These are phyloP conservation scores for Chrysemys picta DNA, from an alignment of 2,113 vertebrate genomes.

Conservation along the genomic window DNA sequence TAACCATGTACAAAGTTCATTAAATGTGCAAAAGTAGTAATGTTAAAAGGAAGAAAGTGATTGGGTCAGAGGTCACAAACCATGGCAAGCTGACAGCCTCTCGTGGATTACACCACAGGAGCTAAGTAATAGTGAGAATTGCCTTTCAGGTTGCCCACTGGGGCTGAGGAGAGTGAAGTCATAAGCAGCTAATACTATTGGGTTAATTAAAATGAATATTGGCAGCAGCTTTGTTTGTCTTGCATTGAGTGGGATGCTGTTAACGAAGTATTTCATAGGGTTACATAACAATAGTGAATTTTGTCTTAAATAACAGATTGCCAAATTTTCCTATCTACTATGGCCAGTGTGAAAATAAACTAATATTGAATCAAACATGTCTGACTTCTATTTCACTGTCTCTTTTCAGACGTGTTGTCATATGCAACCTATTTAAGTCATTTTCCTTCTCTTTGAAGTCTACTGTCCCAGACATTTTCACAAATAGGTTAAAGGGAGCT, in stretches of 20 bases:
- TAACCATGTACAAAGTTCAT: conserved; percentile 81
- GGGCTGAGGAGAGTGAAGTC: conserved; percentile 62
- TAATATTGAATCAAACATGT: conserved; percentile 37
- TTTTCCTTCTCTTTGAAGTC: conserved; percentile 18
- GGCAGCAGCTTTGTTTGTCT: conserved; percentile 74
- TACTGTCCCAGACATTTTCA: background rate
- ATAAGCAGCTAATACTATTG: conserved; percentile 76
- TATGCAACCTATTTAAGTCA: background rate
- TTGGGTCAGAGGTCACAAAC: conserved; percentile 76
- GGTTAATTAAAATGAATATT: conserved; percentile 82
- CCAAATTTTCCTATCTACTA: conserved; percentile 30
- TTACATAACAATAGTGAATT: conserved; percentile 62
- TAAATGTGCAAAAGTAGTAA: conserved; percentile 79
- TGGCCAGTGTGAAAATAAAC: conserved; percentile 25
- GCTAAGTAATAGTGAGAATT: conserved; percentile 78
- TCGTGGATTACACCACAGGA: conserved; percentile 64
- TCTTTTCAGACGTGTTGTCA: background rate
- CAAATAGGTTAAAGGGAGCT: background rate
- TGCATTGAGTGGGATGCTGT: conserved; percentile 53
- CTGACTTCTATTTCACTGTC: conserved; percentile 15
- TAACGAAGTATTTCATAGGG: conserved; percentile 58
- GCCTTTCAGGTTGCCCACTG: conserved; percentile 75
- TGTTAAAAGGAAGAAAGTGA: conserved; percentile 74
- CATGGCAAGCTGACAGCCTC: conserved; percentile 71
- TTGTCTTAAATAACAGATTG: conserved; percentile 61